Base-by-base conservation (phyloP, 2,888 invertebrate genomes). In the Apotomis turbidana region DNA sequence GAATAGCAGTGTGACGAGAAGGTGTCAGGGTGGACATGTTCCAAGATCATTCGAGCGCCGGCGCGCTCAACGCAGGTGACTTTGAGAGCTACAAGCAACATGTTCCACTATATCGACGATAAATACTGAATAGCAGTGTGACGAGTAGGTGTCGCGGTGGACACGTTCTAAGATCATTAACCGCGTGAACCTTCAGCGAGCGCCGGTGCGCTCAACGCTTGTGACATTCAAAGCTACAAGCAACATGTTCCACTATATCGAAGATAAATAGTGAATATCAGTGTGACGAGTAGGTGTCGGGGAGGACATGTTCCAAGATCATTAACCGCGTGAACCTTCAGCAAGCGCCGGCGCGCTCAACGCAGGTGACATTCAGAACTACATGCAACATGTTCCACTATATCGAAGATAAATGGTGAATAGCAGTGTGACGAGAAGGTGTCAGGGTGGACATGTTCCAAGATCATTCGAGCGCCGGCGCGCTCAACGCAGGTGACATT, bases 151-250 rank as follows among this genome's bases (percentile, higher is more conserved):
- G 59, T 55, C 13, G n/a, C 13, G 49, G 49, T 49, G 54, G 59
- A 59, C 70, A 60, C 60, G 70, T 66, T 58, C 70, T 54, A 57
- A 71, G 66, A 66, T 71, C 60, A 59, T 64, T 54, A 60, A 66
- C 54, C 66, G 54, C 38, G 66, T 60, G 66, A 66, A 60, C 66
- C 12, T 54, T 41, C 27, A 27, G 27, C 27, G 41, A 41, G 46
- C 51, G 41, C 3, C 36, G 58, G 9, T 4, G 38, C 38, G 46
- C 6, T 44, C 15, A 27, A n/a, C 67, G 49, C 44, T 15, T 15
- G 52, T 63, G 8, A 63, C 62, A 9, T 51, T 38, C 15, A 58
- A n/a, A 58, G 10, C 9, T 9, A 46, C 10, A 10, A 46, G 10
- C 9, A 6, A 46, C 46, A 10, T 10, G 5, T 46, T 46, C 0